phyloP scores from a whole-genome alignment of 2,888 invertebrate genomes.

The Caenorhabditis sulstoni region DNA sequence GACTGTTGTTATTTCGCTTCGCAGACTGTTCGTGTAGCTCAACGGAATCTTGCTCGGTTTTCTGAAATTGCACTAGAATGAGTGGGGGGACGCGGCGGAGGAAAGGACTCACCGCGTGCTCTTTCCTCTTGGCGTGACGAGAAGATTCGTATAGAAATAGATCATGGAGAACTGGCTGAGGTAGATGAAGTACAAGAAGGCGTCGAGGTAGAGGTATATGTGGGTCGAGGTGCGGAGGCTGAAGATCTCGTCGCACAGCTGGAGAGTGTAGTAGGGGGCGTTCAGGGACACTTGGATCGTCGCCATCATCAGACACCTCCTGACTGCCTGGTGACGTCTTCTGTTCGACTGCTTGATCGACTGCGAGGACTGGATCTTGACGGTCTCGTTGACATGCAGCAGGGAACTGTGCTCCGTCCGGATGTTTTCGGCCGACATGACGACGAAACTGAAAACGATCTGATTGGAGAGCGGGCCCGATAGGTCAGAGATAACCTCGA shows the following conservation, averaged over 20 bases:
- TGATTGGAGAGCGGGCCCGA: background rate
- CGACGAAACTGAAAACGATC: slow-evolving; percentile 45
- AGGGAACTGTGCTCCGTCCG: slow-evolving; percentile 28
- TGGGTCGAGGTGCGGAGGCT: slow-evolving; percentile 48
- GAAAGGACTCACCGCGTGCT: slow-evolving; percentile 25
- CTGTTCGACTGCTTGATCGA: slow-evolving; percentile 60
- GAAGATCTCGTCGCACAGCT: slow-evolving; percentile 72
- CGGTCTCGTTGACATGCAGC: slow-evolving; percentile 47
- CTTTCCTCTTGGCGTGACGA: slow-evolving; percentile 54
- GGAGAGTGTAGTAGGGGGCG: slow-evolving; percentile 74
- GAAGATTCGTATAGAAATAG: slow-evolving; percentile 66
- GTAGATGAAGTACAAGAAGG: slow-evolving; percentile 73
- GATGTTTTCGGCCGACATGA: slow-evolving; percentile 53
- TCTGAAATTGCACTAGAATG: slow-evolving; percentile 15
- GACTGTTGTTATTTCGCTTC: slow-evolving; percentile 41
- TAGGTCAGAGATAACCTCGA: slow-evolving; percentile 17
- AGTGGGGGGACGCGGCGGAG: background rate
- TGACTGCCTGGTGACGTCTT: slow-evolving; percentile 70
- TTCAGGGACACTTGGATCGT: slow-evolving; percentile 74
- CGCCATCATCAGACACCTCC: slow-evolving; percentile 73
- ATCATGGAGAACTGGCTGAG: slow-evolving; percentile 74
- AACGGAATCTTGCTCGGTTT: slow-evolving; percentile 39
- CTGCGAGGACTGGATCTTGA: slow-evolving; percentile 65
- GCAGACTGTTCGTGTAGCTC: slow-evolving; percentile 46
- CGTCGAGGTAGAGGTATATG: slow-evolving; percentile 72